Conservation (phyloP, 2,888 invertebrate species). For the Zhengitettix transpicula region DNA sequence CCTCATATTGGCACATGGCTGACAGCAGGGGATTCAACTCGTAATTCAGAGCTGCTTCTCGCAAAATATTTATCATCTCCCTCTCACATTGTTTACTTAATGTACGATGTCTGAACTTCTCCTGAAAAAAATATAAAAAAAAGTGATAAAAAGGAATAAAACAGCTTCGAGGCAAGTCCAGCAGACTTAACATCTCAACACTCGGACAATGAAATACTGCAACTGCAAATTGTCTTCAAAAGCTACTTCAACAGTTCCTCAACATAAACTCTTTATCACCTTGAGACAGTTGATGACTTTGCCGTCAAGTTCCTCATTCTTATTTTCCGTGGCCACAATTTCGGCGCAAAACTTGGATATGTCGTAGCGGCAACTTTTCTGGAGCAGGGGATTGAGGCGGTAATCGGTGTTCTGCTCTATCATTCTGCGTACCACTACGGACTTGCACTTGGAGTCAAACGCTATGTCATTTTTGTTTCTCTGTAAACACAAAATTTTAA, state of each 20-base stretch:
- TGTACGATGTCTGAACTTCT: slow-evolving; percentile 56
- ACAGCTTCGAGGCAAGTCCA: neutral
- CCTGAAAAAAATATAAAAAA: slow-evolving; percentile 16
- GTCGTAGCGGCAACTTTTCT: slow-evolving; percentile 64
- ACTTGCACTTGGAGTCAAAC: slow-evolving; percentile 70
- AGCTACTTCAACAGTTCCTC: too few relatives aligned
- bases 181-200: neutral
- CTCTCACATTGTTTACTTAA: slow-evolving; percentile 61
- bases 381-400: slow-evolving; percentile 70
- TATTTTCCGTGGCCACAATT: slow-evolving; percentile 23
- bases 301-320: slow-evolving; percentile 63
- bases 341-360: slow-evolving; percentile 55
- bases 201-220: too few relatives aligned
- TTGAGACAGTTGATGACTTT: slow-evolving; percentile 72
- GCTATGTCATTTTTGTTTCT: slow-evolving; percentile 54
- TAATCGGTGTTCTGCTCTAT: slow-evolving; percentile 82
- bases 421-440: slow-evolving; percentile 72
- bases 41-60: slow-evolving; percentile 81
- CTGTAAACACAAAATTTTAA: slow-evolving; percentile 24
- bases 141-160: neutral
- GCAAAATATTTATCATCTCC: slow-evolving; percentile 64
- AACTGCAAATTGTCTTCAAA: neutral
- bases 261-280: too few relatives aligned
- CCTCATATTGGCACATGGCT: slow-evolving; percentile 55
- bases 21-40: slow-evolving; percentile 76